These are phyloP conservation scores for Scalopus aquaticus DNA, from an alignment of 2,113 vertebrate species.

Conservation along the genomic window DNA sequence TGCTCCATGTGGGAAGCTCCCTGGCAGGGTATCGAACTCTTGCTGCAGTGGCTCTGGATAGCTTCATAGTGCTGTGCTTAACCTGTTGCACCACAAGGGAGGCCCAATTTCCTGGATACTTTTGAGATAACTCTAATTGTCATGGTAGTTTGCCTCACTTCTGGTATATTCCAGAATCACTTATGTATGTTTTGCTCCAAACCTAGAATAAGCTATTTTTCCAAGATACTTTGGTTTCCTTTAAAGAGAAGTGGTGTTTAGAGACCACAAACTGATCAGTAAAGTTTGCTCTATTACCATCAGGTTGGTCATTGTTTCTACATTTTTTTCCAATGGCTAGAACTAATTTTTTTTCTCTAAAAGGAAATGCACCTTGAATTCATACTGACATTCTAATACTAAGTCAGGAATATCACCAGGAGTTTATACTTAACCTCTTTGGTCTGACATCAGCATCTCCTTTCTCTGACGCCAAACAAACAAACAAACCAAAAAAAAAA, in stretches of 20 bases:
- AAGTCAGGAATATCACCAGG: not conserved
- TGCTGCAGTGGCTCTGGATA: too few species aligned
- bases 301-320: not conserved
- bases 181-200: not conserved
- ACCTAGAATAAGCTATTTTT: not conserved
- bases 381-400: not conserved
- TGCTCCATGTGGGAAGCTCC: too few species aligned
- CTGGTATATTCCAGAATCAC: not conserved
- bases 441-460: not conserved
- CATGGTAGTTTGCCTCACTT: not conserved
- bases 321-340: not conserved
- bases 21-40: too few species aligned
- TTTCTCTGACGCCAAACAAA: not conserved
- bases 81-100: too few species aligned
- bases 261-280: not conserved
- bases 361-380: not conserved
- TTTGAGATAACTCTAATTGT: not conserved
- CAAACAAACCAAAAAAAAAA: too few species aligned
- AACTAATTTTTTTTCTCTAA: not conserved
- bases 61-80: too few species aligned
- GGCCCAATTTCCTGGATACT: not conserved
- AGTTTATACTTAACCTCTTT: not conserved
- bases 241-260: not conserved
- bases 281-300: not conserved
- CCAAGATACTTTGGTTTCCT: not conserved